Conservation (phyloP, 2,113 vertebrate species). For the Mastomys natalensis region DNA sequence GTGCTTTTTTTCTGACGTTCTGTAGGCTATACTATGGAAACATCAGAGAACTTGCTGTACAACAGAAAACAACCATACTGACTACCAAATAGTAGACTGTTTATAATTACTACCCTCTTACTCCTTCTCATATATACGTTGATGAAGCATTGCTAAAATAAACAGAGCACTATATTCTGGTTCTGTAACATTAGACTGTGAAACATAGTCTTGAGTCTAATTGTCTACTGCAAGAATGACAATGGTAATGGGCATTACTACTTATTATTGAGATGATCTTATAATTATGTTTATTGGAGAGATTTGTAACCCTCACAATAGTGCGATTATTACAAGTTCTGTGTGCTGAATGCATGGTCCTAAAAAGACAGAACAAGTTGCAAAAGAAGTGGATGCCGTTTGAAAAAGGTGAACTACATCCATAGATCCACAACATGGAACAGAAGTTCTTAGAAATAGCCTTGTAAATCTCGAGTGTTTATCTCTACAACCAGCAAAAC, state of each 20-base stretch:
- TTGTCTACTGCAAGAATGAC: background rate
- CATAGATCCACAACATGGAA: constrained; percentile 14
- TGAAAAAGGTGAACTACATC: background rate
- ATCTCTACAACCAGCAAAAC: constrained; percentile 34
- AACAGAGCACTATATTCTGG: background rate
- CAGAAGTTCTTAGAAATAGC: background rate
- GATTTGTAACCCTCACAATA: constrained; percentile 5
- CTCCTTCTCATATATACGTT: background rate
- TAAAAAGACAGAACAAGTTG: background rate
- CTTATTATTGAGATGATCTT: background rate
- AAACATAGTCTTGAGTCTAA: background rate
- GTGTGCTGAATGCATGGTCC: background rate
- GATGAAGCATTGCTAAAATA: background rate
- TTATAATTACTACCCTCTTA: constrained; percentile 10
- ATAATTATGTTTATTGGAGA: background rate
- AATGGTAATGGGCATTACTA: background rate
- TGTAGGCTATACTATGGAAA: background rate
- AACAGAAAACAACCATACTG: background rate
- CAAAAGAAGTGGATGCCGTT: constrained; percentile 26
- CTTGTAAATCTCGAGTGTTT: constrained; percentile 34
- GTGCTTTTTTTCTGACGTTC: background rate
- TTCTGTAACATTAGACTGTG: background rate
- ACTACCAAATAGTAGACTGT: background rate
- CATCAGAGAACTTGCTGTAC: background rate
- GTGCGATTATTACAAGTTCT: background rate